Percentiles rank a stretch among this genome's conserved stretches.
Conservation (phyloP, 1,140 invertebrate genomes). For the Uloborus diversus region DNA sequence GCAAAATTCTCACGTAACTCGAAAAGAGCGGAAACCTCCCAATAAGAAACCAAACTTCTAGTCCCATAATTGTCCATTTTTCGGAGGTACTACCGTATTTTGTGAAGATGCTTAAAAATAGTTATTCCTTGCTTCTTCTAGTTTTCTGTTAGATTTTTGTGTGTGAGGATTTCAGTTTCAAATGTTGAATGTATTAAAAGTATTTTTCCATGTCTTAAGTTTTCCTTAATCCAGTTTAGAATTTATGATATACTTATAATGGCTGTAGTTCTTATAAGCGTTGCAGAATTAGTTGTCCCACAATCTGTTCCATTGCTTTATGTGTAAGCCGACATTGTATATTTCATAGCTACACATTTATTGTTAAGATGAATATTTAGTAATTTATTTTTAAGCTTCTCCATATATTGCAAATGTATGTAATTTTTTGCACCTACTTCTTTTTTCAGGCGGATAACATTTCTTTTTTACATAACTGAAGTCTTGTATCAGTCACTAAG, state of each 20-base stretch:
- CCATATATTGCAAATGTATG: neutral
- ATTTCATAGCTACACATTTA: neutral
- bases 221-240: conserved; percentile 5
- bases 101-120: too few relatives aligned
- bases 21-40: too few relatives aligned
- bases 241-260: conserved; percentile 11
- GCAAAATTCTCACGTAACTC: too few relatives aligned
- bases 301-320: conserved; percentile 1
- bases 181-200: too few relatives aligned
- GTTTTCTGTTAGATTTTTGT: too few relatives aligned
- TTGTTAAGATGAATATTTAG: neutral
- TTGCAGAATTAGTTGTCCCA: conserved; percentile 1
- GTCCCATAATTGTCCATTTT: too few relatives aligned
- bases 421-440: neutral
- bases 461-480: conserved; percentile 29
- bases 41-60: too few relatives aligned
- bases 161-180: too few relatives aligned
- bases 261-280: neutral
- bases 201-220: too few relatives aligned
- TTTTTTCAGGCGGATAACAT: conserved; percentile 9
- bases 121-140: too few relatives aligned
- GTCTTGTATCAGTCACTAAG: conserved; percentile 1
- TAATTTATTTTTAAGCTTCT: neutral
- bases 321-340: neutral
- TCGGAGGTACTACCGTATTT: too few relatives aligned